Conservation (phyloP, 1,140 invertebrate genomes). For the Dreissena polymorpha region DNA sequence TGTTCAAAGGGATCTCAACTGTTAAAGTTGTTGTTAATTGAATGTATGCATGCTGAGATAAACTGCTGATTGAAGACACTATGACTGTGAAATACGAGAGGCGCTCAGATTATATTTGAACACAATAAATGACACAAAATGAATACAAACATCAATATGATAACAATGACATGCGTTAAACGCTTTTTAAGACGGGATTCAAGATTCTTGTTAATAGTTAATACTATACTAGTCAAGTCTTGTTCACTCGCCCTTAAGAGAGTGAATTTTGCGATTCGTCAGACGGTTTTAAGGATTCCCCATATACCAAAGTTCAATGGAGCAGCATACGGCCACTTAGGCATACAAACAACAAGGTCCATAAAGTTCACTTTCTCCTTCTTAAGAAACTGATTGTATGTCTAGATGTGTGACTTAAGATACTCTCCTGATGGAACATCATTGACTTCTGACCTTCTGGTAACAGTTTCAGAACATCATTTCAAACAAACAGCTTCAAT, state of each 20-base stretch:
- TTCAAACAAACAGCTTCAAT: constrained; percentile 9
- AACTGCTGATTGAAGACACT: too few relatives aligned
- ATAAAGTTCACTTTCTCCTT: constrained; percentile 10
- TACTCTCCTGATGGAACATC: constrained; percentile 19
- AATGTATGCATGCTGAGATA: too few relatives aligned
- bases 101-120: too few relatives aligned
- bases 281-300: constrained; percentile 11
- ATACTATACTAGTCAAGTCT: constrained; percentile 16
- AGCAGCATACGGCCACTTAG: constrained; percentile 25
- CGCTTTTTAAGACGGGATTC: constrained; percentile 13
- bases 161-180: too few relatives aligned
- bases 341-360: constrained; percentile 20
- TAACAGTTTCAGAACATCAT: constrained; percentile 5
- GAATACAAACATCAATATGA: too few relatives aligned
- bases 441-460: not conserved
- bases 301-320: constrained; percentile 18
- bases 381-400: constrained; percentile 8
- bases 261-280: constrained; percentile 14
- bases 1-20: too few relatives aligned
- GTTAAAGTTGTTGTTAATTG: too few relatives aligned
- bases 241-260: not conserved
- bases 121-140: too few relatives aligned
- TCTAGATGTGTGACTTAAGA: constrained; percentile 17
- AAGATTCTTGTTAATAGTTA: constrained; percentile 25
- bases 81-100: too few relatives aligned